Percentiles rank a stretch among this genome's conserved stretches.
phyloP scores from a whole-genome alignment of 2,888 invertebrate species.

The Thymelicus sylvestris region DNA sequence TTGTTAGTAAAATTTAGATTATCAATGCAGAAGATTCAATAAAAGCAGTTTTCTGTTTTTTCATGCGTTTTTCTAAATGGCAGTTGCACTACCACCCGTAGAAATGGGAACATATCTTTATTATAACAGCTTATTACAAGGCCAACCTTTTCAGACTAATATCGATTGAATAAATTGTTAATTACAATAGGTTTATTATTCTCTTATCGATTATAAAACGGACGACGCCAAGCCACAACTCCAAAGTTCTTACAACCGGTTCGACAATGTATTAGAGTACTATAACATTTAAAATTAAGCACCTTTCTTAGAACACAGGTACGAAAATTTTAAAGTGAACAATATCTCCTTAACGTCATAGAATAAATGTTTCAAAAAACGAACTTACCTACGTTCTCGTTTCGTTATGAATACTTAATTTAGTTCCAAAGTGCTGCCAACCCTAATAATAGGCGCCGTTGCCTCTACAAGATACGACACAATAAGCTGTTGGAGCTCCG shows the following conservation, averaged over 20 bases:
- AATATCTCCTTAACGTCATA: background rate
- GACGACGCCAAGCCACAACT: background rate
- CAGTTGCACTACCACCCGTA: no score
- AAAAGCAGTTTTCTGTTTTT: no score
- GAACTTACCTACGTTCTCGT: background rate
- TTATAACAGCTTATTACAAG: no score
- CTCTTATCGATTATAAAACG: no score
- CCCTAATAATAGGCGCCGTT: slow-evolving; percentile 13
- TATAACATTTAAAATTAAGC: background rate
- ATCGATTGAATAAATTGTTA: no score
- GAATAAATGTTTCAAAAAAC: background rate
- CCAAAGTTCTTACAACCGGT: background rate
- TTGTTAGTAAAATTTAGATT: no score
- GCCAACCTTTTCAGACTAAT: no score
- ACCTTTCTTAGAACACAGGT: background rate
- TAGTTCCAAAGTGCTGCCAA: slow-evolving; percentile 9
- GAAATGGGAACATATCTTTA: no score
- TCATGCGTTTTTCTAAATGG: no score
- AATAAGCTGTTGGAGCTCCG: slow-evolving; percentile 5
- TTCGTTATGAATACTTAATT: slow-evolving; percentile 9
- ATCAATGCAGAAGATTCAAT: no score
- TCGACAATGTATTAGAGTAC: background rate
- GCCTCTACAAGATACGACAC: slow-evolving; percentile 19
- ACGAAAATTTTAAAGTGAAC: background rate
- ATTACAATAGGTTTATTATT: no score